Conservation (phyloP, 2,888 invertebrate species). For the Rhorus exstirpatorius region DNA sequence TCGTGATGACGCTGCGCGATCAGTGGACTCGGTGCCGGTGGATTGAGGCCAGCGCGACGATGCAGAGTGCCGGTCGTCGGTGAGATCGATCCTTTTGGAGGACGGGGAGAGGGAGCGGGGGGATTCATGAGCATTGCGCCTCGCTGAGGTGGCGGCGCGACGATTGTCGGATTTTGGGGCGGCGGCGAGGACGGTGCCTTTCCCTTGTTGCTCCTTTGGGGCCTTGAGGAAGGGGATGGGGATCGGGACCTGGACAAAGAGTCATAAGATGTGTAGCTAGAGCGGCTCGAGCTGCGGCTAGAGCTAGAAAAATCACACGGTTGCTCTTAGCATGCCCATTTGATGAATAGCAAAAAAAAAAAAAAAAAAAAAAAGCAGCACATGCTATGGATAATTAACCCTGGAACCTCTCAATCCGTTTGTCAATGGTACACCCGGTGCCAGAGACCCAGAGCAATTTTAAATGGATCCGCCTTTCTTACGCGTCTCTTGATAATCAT, state of each 20-base stretch:
- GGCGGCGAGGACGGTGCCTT: slow-evolving; percentile 82
- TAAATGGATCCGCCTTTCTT: neutral
- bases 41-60: slow-evolving; percentile 84
- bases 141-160: slow-evolving; percentile 87
- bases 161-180: slow-evolving; percentile 77
- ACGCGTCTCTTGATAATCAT: neutral
- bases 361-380: too few species aligned
- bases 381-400: neutral
- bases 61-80: slow-evolving; percentile 84
- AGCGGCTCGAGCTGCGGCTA: slow-evolving; percentile 86
- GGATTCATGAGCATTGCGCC: slow-evolving; percentile 91
- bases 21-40: slow-evolving; percentile 83
- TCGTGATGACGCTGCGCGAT: slow-evolving; percentile 81
- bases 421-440: too few species aligned
- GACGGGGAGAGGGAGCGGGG: slow-evolving; percentile 89
- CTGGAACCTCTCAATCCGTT: neutral
- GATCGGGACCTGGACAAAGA: slow-evolving; percentile 86
- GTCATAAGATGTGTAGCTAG: slow-evolving; percentile 87
- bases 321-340: slow-evolving; percentile 24
- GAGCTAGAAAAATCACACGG: slow-evolving; percentile 83
- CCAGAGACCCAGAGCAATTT: too few species aligned
- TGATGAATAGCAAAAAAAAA: slow-evolving; percentile 11
- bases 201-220: slow-evolving; percentile 83
- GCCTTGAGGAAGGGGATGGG: slow-evolving; percentile 86
- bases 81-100: slow-evolving; percentile 85